Evolutionary conservation across 2,797 vertebrate genomes (phyloP).

Genomic region (Botia almorhae): DNA sequence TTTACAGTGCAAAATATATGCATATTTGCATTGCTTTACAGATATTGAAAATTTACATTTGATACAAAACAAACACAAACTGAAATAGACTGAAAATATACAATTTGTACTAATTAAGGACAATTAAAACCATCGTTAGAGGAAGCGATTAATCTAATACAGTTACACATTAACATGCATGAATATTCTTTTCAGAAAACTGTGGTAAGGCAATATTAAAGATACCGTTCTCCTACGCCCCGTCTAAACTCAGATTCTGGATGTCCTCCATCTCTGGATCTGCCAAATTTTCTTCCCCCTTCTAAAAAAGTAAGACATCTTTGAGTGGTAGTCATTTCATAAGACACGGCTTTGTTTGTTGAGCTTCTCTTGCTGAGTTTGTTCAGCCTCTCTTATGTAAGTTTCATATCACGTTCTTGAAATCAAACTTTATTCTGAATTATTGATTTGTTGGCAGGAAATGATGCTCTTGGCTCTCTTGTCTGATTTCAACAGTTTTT

Average conservation of each 20-base stretch:
- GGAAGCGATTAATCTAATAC: neutral
- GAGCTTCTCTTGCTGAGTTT: neutral
- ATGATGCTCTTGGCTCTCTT: neutral
- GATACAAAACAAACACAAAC: neutral
- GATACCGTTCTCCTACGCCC: neutral
- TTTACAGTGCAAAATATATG: conserved; percentile 1
- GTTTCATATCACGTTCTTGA: neutral
- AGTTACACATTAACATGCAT: neutral
- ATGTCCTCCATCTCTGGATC: neutral
- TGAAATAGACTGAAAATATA: neutral
- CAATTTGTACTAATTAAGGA: neutral
- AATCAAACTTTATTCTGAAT: conserved; percentile 10
- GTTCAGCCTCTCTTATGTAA: neutral
- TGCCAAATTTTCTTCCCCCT: neutral
- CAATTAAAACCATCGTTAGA: neutral
- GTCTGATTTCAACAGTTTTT: neutral
- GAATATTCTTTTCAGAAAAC: neutral
- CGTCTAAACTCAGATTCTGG: neutral
- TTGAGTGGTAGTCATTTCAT: neutral
- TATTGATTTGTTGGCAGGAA: conserved; percentile 14
- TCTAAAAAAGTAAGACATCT: neutral
- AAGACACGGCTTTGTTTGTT: conserved; percentile 6
- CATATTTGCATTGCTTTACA: neutral
- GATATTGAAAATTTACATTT: neutral
- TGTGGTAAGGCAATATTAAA: neutral